A percentile compares a stretch with the other conserved stretches of the same genome.
These are phyloP conservation scores for Sebastes itinus DNA, from an alignment of 2,797 vertebrate species.

Conservation along the genomic window DNA sequence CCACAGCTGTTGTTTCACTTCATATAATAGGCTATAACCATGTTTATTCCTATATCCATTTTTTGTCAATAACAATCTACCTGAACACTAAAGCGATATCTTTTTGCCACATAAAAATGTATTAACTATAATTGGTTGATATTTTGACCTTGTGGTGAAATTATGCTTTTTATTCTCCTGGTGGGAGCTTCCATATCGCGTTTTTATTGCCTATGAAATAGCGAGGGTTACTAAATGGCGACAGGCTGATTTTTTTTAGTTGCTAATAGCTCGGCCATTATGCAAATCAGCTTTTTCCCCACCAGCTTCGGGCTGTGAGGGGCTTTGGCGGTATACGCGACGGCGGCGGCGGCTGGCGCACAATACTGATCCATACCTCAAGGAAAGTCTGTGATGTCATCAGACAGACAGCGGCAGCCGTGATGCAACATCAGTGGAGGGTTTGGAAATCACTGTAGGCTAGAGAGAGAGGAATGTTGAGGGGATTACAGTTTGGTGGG, in stretches of 20 bases:
- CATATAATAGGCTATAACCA: slow-evolving; percentile 6
- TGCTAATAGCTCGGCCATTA: slow-evolving; percentile 61
- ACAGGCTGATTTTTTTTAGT: slow-evolving; percentile 56
- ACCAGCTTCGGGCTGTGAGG: slow-evolving; percentile 33
- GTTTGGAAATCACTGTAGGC: slow-evolving; percentile 67
- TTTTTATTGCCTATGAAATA: slow-evolving; percentile 41
- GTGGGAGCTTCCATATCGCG: slow-evolving; percentile 25
- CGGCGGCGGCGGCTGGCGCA: not conserved
- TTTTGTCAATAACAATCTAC: slow-evolving; percentile 14
- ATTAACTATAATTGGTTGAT: slow-evolving; percentile 51
- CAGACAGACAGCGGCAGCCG: slow-evolving; percentile 34
- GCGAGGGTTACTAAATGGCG: slow-evolving; percentile 51
- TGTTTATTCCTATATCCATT: slow-evolving; percentile 15
- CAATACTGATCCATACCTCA: slow-evolving; percentile 53
- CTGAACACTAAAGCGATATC: slow-evolving; percentile 31
- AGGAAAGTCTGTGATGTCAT: slow-evolving; percentile 68
- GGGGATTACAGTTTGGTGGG: slow-evolving; percentile 68
- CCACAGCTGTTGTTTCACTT: slow-evolving; percentile 22
- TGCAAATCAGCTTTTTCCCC: slow-evolving; percentile 52
- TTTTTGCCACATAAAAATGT: slow-evolving; percentile 34
- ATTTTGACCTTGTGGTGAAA: slow-evolving; percentile 54
- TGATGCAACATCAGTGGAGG: slow-evolving; percentile 72
- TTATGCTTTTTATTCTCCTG: slow-evolving; percentile 33
- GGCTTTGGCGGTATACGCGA: slow-evolving; percentile 18
- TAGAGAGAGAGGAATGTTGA: slow-evolving; percentile 49